These are phyloP conservation scores for Apodemus speciosus DNA, from an alignment of 2,113 vertebrate species.

Conservation along the genomic window DNA sequence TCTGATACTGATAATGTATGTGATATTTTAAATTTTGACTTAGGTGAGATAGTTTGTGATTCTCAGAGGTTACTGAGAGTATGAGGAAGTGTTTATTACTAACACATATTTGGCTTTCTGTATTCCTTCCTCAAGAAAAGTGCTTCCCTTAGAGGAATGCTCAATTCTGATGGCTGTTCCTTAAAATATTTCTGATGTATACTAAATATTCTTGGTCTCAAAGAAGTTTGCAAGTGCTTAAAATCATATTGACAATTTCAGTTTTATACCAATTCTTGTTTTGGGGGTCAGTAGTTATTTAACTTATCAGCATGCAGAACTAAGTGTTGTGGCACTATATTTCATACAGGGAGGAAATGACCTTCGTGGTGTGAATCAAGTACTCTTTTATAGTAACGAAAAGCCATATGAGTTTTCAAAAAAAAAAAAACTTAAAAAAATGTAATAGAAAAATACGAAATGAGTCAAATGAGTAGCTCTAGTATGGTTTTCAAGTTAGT, in stretches of 20 bases:
- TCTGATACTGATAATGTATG: slow-evolving; percentile 42
- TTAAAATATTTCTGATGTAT: slow-evolving; percentile 50
- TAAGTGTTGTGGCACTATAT: background rate
- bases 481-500: background rate
- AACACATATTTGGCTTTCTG: slow-evolving; percentile 20
- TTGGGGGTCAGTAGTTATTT: slow-evolving; percentile 16
- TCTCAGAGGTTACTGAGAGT: background rate
- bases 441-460: background rate
- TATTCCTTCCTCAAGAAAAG: slow-evolving; percentile 19
- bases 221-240: slow-evolving; percentile 1
- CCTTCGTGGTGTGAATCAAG: slow-evolving; percentile 31
- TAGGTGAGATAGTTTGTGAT: slow-evolving; percentile 49
- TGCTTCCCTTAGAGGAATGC: slow-evolving; percentile 10
- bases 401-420: slow-evolving; percentile 21
- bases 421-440: slow-evolving; percentile 10
- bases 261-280: slow-evolving; percentile 36
- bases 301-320: slow-evolving; percentile 6
- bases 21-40: slow-evolving; percentile 34
- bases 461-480: background rate
- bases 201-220: background rate
- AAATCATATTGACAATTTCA: slow-evolving; percentile 54
- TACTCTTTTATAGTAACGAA: slow-evolving; percentile 43
- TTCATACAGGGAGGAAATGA: slow-evolving; percentile 47
- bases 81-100: background rate
- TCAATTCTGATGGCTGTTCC: slow-evolving; percentile 1